Evolutionary conservation across 2,797 vertebrate species (phyloP).

Genomic region (Siniperca obscura): DNA sequence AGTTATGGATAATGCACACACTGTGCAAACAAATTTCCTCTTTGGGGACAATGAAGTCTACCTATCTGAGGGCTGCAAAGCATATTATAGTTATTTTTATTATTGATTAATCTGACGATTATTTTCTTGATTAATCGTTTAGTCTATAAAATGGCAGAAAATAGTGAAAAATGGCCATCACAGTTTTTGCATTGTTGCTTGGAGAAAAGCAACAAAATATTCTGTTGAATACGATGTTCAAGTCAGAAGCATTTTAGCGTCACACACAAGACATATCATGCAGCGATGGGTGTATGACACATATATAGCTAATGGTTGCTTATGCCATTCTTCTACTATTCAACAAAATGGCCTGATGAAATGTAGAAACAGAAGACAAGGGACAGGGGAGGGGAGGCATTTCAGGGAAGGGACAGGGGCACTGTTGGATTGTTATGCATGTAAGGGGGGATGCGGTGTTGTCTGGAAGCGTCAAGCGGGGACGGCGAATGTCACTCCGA

Average conservation of each 20-base stretch:
- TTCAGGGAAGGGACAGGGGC: constrained; percentile 11
- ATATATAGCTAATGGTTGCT: constrained; percentile 28
- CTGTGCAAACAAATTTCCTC: background rate
- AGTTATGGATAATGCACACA: background rate
- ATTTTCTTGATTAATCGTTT: background rate
- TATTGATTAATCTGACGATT: background rate
- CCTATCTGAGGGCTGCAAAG: too few relatives aligned
- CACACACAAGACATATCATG: background rate
- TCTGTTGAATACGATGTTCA: background rate
- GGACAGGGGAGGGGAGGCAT: constrained; percentile 27
- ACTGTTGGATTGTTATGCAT: constrained; percentile 50
- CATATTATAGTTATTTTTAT: background rate
- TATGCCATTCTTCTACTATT: constrained; percentile 23
- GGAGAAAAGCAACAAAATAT: background rate
- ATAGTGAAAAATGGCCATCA: background rate
- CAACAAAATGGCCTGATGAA: constrained; percentile 36
- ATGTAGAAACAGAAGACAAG: constrained; percentile 15
- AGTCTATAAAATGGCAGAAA: background rate
- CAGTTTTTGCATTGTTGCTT: background rate
- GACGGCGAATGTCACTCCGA: constrained; percentile 63
- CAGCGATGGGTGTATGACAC: constrained; percentile 8
- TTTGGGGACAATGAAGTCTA: background rate
- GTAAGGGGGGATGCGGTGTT: constrained; percentile 32
- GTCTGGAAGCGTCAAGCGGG: constrained; percentile 39
- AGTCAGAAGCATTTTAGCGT: constrained; percentile 10